Conservation (phyloP, 2,113 vertebrate genomes). For the Hemichromis elongatus region DNA sequence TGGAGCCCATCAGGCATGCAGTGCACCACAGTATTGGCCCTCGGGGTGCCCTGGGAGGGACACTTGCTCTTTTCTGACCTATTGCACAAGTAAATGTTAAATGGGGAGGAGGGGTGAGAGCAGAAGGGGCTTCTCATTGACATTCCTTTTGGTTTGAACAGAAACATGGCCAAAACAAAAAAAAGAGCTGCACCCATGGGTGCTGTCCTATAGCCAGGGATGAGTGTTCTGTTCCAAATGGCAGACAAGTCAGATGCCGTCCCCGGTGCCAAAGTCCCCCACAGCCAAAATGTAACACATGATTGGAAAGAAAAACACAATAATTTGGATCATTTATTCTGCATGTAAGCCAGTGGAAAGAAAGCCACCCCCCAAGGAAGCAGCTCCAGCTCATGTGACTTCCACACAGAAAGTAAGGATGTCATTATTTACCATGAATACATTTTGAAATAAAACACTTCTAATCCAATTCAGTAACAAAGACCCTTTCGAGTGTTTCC, state of each 20-base stretch:
- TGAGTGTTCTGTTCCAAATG: conserved; percentile 57
- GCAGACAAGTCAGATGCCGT: conserved; percentile 56
- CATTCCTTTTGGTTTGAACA: conserved; percentile 63
- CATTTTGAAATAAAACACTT: background rate
- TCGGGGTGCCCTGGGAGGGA: conserved; percentile 55
- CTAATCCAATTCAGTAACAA: background rate
- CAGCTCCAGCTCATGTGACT: conserved; percentile 1
- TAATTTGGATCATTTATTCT: conserved; percentile 37
- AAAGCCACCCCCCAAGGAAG: conserved; percentile 1
- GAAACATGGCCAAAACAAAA: conserved; percentile 36
- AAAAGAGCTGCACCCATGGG: conserved; percentile 57
- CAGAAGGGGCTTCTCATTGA: conserved; percentile 65
- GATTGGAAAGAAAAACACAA: conserved; percentile 20
- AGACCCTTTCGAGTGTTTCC: background rate
- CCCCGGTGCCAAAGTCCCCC: conserved; percentile 41
- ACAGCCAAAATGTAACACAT: conserved; percentile 53
- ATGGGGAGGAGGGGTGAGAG: conserved; percentile 34
- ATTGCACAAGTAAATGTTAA: conserved; percentile 71
- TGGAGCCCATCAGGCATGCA: conserved; percentile 60
- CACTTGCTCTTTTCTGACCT: conserved; percentile 77
- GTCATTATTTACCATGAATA: conserved; percentile 10
- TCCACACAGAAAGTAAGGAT: conserved; percentile 10
- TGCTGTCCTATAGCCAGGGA: conserved; percentile 65
- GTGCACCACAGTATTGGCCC: conserved; percentile 29
- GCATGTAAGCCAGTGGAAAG: conserved; percentile 39